These are phyloP conservation scores for Copidosoma floridanum DNA, from an alignment of 1,140 invertebrate species.

Conservation along the genomic window DNA sequence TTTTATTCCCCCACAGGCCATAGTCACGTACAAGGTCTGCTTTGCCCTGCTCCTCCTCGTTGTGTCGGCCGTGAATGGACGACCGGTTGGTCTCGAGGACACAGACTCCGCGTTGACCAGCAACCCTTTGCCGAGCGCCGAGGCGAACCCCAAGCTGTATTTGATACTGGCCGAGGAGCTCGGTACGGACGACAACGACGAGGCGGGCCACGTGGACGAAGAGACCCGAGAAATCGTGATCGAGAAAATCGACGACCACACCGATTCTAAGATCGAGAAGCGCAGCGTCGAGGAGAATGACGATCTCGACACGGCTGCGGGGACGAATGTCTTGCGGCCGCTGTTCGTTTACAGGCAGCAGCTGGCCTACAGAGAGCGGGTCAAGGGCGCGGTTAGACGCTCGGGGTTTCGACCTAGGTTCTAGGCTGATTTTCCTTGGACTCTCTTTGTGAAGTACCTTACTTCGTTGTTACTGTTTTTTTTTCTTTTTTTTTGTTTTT, in stretches of 20 bases:
- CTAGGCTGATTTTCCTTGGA: conserved; percentile 14
- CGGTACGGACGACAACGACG: not conserved
- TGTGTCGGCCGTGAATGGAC: not conserved
- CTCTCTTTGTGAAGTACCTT: too few species aligned
- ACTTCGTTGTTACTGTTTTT: too few species aligned
- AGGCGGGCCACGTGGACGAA: not conserved
- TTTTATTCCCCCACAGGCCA: too few species aligned
- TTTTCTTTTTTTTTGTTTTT: too few species aligned
- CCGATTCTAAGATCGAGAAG: conserved; percentile 20
- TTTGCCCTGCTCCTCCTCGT: not conserved
- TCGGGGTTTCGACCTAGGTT: conserved; percentile 25
- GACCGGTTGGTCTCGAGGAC: not conserved
- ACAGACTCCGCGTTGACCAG: not conserved
- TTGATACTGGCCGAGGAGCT: not conserved
- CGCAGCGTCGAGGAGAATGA: conserved; percentile 29
- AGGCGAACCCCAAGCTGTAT: not conserved
- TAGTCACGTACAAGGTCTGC: too few species aligned
- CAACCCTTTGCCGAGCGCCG: not conserved
- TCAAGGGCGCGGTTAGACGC: conserved; percentile 25
- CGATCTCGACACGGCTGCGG: conserved; percentile 50
- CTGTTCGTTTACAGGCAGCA: conserved; percentile 54
- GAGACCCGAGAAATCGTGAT: too few species aligned
- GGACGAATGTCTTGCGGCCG: conserved; percentile 49
- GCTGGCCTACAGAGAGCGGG: conserved; percentile 46
- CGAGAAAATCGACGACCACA: too few species aligned